phyloP scores from a whole-genome alignment of 1,140 invertebrate species.

The Drosophila micromelanica region DNA sequence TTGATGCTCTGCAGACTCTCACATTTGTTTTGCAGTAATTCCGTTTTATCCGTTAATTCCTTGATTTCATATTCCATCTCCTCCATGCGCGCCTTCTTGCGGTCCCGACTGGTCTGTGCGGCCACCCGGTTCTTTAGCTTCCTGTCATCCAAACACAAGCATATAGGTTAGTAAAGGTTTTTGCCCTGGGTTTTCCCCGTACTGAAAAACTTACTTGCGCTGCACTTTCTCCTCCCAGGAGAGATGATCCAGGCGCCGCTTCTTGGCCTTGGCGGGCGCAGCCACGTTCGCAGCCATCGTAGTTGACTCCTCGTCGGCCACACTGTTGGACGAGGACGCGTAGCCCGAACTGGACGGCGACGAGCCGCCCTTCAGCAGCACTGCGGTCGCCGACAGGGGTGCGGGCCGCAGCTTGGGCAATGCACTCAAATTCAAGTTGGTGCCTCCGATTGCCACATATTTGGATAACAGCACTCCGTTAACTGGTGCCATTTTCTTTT shows the following conservation, averaged over 20 bases:
- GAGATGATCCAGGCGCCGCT: slow-evolving; percentile 90
- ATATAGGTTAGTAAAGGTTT: background rate
- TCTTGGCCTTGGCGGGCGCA: slow-evolving; percentile 85
- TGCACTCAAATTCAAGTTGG: slow-evolving; percentile 58
- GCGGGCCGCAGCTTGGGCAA: slow-evolving; percentile 86
- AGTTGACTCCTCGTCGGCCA: slow-evolving; percentile 49
- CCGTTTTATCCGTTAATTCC: slow-evolving; percentile 88
- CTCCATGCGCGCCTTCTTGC: slow-evolving; percentile 97
- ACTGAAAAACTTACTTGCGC: slow-evolving; percentile 89
- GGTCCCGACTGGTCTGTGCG: slow-evolving; percentile 98
- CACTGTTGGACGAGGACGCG: slow-evolving; percentile 48
- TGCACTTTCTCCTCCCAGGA: slow-evolving; percentile 93
- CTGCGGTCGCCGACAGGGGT: slow-evolving; percentile 84
- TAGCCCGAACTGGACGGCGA: slow-evolving; percentile 79
- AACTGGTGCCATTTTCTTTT: slow-evolving; percentile 47
- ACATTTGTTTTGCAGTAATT: slow-evolving; percentile 88
- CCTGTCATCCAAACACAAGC: slow-evolving; percentile 86
- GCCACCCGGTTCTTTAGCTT: slow-evolving; percentile 98
- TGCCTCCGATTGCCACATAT: slow-evolving; percentile 77
- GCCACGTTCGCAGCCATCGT: slow-evolving; percentile 6
- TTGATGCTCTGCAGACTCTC: slow-evolving; percentile 88
- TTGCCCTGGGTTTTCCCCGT: background rate
- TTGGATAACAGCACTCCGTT: slow-evolving; percentile 85
- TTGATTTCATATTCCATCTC: slow-evolving; percentile 92
- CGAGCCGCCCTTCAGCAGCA: slow-evolving; percentile 79